Percentiles rank a stretch among this genome's conserved stretches.
Conservation (phyloP, 1,140 invertebrate species). For the Thalassaphorura encarpata region DNA sequence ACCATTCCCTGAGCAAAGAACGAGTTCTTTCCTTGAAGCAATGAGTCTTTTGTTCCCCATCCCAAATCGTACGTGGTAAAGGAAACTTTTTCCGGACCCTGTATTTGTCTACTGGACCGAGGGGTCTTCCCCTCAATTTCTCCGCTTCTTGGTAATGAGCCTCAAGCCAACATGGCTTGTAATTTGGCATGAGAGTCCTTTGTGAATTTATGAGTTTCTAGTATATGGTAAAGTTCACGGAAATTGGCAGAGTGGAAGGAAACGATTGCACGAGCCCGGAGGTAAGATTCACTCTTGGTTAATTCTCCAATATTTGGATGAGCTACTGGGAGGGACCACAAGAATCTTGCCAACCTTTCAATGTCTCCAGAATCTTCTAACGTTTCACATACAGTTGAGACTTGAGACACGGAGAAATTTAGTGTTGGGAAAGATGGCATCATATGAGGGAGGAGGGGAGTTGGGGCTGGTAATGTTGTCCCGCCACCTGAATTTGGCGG, state of each 20-base stretch:
- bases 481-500: too few species aligned
- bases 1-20: conserved; percentile 92
- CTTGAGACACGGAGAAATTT: conserved; percentile 84
- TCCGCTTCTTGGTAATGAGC: conserved; percentile 98
- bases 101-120: conserved; percentile 99
- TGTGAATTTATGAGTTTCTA: conserved; percentile 94
- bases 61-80: conserved; percentile 95
- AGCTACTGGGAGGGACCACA: conserved; percentile 90
- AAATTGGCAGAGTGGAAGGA: conserved; percentile 92
- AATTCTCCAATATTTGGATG: conserved; percentile 88
- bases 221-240: conserved; percentile 74
- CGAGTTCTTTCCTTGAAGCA: conserved; percentile 98
- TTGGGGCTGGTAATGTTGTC: too few species aligned
- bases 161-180: conserved; percentile 85
- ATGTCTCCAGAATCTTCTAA: conserved; percentile 98
- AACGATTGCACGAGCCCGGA: conserved; percentile 90
- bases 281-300: conserved; percentile 87
- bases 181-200: conserved; percentile 94
- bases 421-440: conserved; percentile 60
- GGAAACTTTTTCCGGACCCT: conserved; percentile 98
- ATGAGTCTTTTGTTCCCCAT: conserved; percentile 99
- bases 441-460: conserved; percentile 35
- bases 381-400: conserved; percentile 95
- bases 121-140: conserved; percentile 81
- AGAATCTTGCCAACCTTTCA: conserved; percentile 84